Evolutionary conservation across 2,113 vertebrate species (phyloP), one percentile per base, ranked within the genome.

Genomic region (Eidolon helvum): DNA sequence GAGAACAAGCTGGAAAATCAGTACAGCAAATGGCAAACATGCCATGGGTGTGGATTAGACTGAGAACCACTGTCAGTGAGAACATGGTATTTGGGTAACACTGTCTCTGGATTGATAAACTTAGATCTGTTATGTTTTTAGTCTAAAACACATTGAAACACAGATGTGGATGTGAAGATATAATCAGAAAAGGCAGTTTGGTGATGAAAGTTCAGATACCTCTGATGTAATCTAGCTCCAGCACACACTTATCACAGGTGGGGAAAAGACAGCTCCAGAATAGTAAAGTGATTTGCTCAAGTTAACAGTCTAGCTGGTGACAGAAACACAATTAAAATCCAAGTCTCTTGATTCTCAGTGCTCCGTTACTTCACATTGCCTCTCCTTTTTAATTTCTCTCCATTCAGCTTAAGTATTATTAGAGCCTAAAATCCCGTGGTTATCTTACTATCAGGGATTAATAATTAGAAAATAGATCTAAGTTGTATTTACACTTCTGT

Each of bases 1-100:
- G 82, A 72, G 94, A 92, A 94, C 57, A 91, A 78, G 59, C 66
- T 69, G 35, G 90, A 85, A 96, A 95, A 91, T 90, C 66, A 89
- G 35, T 55, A 28, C 22, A 86, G 82, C 35, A 74, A 96, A 86
- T 90, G 92, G 71, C 85, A 94, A 83, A 87, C 94, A 87, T 30
- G 72, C 78, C 86, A 38, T n/a, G 93, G 82, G 78, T 93, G 82
- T 94, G 95, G 77, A 30, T 89, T n/a, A 75, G 66, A 53, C 40
- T 61, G 78, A 85, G 80, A 95, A 59, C 43, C 38, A 50, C 65
- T 57, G 24, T 95, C 66, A 80, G 59, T 18, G 61, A 80, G 72
- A 97, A 88, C 55, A 43, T 15, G 18, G 61, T 78, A 92, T 95
- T 94, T 94, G 72, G 75, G 63, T 50, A 94, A 90, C 26, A 91